Conservation (phyloP, 2,113 vertebrate genomes). For the Zapus hudsonius region DNA sequence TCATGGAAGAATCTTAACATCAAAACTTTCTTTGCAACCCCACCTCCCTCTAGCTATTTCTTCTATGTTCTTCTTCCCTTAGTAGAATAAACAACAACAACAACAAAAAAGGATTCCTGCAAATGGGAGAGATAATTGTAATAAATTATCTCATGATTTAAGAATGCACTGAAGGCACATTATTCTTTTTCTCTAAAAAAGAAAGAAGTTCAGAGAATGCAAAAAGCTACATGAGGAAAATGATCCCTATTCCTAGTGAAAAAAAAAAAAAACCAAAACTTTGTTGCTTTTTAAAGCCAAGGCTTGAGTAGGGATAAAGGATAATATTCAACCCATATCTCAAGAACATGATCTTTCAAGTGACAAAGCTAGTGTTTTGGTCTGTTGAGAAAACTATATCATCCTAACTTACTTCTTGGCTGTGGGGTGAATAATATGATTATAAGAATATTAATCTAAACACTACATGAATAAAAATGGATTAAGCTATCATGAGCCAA, state of each 20-base stretch:
- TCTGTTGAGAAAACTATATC: background rate
- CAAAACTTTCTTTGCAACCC: background rate
- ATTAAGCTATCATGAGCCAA: background rate
- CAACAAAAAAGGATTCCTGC: background rate
- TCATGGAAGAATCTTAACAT: background rate
- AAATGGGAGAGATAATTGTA: background rate
- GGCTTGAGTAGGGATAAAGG: background rate
- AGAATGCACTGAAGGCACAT: background rate
- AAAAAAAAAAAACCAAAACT: background rate
- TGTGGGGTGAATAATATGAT: background rate
- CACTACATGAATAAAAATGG: background rate
- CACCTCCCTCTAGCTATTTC: background rate
- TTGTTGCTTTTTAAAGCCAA: background rate
- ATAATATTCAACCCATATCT: background rate
- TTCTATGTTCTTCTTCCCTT: background rate
- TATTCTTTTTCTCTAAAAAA: constrained; percentile 1
- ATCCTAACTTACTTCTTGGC: constrained; percentile 17
- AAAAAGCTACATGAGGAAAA: constrained; percentile 15
- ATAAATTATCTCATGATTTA: background rate
- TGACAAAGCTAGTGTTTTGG: background rate
- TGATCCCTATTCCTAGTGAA: background rate
- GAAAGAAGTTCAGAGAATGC: background rate
- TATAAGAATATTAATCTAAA: background rate
- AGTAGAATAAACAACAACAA: constrained; percentile 34
- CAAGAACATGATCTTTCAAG: background rate